These are phyloP conservation scores for Fukomys damarensis DNA, from an alignment of 2,113 vertebrate species.

Conservation along the genomic window DNA sequence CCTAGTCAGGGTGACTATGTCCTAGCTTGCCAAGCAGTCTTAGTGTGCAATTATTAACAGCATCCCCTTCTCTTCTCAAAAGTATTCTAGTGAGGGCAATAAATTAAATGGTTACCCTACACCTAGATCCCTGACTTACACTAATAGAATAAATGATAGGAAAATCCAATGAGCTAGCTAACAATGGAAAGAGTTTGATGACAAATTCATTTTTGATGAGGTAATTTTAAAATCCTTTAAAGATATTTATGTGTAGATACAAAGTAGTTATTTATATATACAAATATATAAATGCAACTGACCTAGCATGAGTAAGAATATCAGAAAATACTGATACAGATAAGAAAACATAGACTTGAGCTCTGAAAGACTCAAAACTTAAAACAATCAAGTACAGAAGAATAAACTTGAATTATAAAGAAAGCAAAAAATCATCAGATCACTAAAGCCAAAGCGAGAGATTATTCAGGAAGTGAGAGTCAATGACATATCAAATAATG, in stretches of 20 bases:
- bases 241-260: neutral
- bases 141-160: conserved; percentile 16
- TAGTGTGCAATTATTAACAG: neutral
- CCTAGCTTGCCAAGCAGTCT: neutral
- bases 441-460: conserved; percentile 6
- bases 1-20: neutral
- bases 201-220: conserved; percentile 57
- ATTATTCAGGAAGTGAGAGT: neutral
- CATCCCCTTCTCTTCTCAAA: neutral
- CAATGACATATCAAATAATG: neutral
- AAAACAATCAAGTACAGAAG: neutral
- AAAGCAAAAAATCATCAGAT: neutral
- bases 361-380: conserved; percentile 9
- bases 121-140: neutral
- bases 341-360: conserved; percentile 40
- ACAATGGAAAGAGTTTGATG: neutral
- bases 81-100: neutral
- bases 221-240: neutral
- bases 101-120: conserved; percentile 2
- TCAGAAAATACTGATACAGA: neutral
- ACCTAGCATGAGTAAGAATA: neutral
- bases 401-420: neutral
- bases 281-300: conserved; percentile 5
- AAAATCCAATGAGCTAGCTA: neutral
- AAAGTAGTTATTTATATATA: neutral